A percentile compares a stretch with the other conserved stretches of the same genome.
Evolutionary conservation across 2,888 invertebrate species (phyloP).

Genomic region (Harpalus rubripes): DNA sequence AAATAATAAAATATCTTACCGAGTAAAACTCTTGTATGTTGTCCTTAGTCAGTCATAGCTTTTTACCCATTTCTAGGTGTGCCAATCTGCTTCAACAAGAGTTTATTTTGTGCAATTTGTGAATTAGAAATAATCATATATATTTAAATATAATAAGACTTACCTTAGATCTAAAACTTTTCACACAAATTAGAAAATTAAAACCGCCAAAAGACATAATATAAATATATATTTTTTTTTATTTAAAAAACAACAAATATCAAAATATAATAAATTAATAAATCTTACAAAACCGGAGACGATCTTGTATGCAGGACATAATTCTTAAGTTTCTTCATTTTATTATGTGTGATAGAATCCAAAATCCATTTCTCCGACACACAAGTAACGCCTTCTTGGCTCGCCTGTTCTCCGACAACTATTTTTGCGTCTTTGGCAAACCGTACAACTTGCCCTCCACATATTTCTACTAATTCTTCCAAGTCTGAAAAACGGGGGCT

Average conservation of each 20-base stretch:
- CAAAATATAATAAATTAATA: not conserved
- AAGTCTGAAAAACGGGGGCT: constrained; percentile 79
- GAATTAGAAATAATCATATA: too few species aligned
- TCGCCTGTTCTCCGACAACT: constrained; percentile 77
- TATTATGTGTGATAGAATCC: constrained; percentile 82
- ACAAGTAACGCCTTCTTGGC: constrained; percentile 74
- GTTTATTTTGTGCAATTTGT: too few species aligned
- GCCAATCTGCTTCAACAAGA: too few species aligned
- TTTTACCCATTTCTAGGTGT: too few species aligned
- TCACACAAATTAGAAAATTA: too few species aligned
- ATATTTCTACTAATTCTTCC: constrained; percentile 80
- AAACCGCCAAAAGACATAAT: too few species aligned
- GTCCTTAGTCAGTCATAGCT: too few species aligned
- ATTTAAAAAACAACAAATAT: not conserved
- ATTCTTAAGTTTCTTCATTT: constrained; percentile 77
- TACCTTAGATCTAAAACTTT: too few species aligned
- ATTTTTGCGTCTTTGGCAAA: constrained; percentile 78
- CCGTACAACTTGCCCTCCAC: constrained; percentile 80
- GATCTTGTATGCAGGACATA: constrained; percentile 73
- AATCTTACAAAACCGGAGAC: not conserved
- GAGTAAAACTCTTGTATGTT: not conserved
- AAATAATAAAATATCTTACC: not conserved
- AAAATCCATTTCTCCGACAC: constrained; percentile 82
- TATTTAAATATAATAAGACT: too few species aligned
- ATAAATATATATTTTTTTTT: not conserved